Evolutionary conservation across 2,113 vertebrate genomes (phyloP), one percentile per base, ranked within the genome.

Genomic region (Gymnorhina tibicen): DNA sequence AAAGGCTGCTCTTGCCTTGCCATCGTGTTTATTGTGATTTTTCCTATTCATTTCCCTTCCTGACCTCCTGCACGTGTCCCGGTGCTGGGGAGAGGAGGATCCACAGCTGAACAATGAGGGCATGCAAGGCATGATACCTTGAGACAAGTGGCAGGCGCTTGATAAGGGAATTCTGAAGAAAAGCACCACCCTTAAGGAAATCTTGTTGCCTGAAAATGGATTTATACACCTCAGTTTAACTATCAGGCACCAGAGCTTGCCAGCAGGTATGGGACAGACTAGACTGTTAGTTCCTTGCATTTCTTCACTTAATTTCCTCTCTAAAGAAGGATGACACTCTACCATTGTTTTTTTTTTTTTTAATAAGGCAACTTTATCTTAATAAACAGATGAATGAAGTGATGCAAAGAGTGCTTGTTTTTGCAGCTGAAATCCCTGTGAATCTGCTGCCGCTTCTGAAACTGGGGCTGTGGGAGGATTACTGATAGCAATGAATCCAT

Each of bases 381-480:
- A 70, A 68, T 78, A 89, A 89, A 70, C 52, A 56, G 30, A 24
- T 85, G 87, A 87, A 74, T 93, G 85, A 94, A 64, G 37, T 42
- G 52, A 37, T 87, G 92, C 58, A 49, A 17, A 69, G 66, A 49
- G 18, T 4, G 19, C 62, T 89, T 79, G 62, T 58, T 91, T 73
- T 33, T 80, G 67, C 0, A 0, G 66, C 37, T 87, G 63, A 93
- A 79, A 80, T 55, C 27, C 27, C 70, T 90, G 62, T 46, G 42
- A 90, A 83, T 91, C 84, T 83, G 37, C 41, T 76, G 10, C 47
- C 0, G 1, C 64, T 86, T 74, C 74, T 78, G 90, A 81, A 93
- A 64, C 67, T 80, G 1, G 20, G 73, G 47, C 73, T 78, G 86
- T 89, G 89, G 83, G 92, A 91, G 86, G 83, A 60, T 91, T 74